Percentiles rank a stretch among this genome's conserved stretches.
Conservation (phyloP, 2,888 invertebrate genomes). For the Caenorhabditis becei region DNA sequence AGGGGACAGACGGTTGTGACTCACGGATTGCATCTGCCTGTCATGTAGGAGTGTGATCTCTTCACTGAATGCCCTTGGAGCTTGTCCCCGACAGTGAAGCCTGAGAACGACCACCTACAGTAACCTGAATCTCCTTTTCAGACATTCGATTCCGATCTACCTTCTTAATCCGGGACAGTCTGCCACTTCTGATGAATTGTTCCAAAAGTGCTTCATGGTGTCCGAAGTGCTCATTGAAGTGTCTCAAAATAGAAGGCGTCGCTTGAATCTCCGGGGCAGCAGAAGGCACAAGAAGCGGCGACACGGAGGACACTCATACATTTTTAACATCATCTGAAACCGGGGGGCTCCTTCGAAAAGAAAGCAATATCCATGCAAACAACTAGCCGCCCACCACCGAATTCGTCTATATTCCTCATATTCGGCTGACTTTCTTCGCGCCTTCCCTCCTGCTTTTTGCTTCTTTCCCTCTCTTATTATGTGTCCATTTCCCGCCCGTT, state of each 20-base stretch:
- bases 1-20: no score
- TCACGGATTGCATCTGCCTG: no score
- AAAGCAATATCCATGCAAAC: neutral
- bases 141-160: no score
- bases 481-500: neutral
- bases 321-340: slow-evolving; percentile 48
- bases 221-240: neutral
- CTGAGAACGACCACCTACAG: no score
- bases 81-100: no score
- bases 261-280: neutral
- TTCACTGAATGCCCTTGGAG: no score
- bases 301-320: slow-evolving; percentile 41
- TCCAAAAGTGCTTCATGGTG: neutral
- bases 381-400: slow-evolving; percentile 34
- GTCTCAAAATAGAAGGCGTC: neutral
- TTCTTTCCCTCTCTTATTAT: slow-evolving; percentile 9
- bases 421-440: slow-evolving; percentile 16
- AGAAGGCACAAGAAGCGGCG: slow-evolving; percentile 3
- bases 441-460: slow-evolving; percentile 8
- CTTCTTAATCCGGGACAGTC: no score
- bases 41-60: no score
- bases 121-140: no score
- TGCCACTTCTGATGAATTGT: neutral
- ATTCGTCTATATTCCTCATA: slow-evolving; percentile 26
- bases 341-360: slow-evolving; percentile 3